Base-by-base conservation (phyloP, 2,888 invertebrate species). In the Yponomeuta sedellus region DNA sequence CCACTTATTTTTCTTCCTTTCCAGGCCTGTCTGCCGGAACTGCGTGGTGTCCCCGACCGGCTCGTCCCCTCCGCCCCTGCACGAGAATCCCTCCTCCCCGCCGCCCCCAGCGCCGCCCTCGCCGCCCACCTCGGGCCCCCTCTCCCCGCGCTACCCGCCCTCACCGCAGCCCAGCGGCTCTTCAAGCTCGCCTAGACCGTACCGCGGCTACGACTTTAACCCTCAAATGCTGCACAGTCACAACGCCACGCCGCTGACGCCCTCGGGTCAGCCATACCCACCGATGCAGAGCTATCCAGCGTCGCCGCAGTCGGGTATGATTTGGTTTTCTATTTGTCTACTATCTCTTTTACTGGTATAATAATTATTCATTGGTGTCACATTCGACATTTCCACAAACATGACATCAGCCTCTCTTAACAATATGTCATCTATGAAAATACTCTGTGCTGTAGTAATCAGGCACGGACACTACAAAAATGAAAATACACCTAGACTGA, bases 1-100 rank as follows among this genome's bases (percentile, higher is more conserved):
- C 34, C 34, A 34, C 34, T 5, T 34, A 5, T 34, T n/a, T 34
- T 34, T 34, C 34, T 34, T 34, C 6, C 8, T 6, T 86, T 82
- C 74, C 93, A 96, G 96, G 81, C 95, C 96, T 74, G 95, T 96
- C 80, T 96, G 96, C 91, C 93, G 96, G 69, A 96, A 96, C 92
- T 96, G 96, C 92, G 95, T 95, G 85, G 90, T 92, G 44, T 90
- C 92, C 61, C 92, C 89, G 66, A 91, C 92, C 34, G 81, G 90
- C 0, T 88, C 90, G 6, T 86, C 89, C 1, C 87, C 89, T 0
- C 90, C 88, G 3, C 89, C 86, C 1, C 81, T 85, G 1, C 85
- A 85, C 73, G 85, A 86, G 74, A 80, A 78, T 67, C 76, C 82
- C 3, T 77, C 82, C 65, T 87, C 83, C 52, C 90, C 89, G 0